Evolutionary conservation across 1,140 invertebrate genomes (phyloP).

Genomic region (Belonocnema kinseyi): DNA sequence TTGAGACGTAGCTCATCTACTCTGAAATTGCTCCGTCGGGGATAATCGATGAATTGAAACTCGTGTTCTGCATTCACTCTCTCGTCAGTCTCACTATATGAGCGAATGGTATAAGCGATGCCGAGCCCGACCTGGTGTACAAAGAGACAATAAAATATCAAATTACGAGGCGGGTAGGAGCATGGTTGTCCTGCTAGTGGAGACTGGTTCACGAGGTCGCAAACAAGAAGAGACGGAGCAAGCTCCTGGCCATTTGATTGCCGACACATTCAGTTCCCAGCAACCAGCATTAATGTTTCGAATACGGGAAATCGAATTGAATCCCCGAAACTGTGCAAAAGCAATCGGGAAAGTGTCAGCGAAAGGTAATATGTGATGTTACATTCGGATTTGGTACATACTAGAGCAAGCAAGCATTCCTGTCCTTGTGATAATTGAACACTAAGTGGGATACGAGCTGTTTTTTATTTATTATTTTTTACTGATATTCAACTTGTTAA

Average conservation of each 20-base stretch:
- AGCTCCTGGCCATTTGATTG: conserved; percentile 43
- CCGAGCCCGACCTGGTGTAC: conserved; percentile 17
- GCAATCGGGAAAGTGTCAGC: conserved; percentile 9
- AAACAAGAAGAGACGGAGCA: conserved; percentile 28
- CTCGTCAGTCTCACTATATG: neutral
- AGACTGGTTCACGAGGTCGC: conserved; percentile 27
- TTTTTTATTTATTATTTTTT: too few species aligned
- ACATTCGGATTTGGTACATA: neutral
- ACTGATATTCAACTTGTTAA: too few species aligned
- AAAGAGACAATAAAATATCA: conserved; percentile 54
- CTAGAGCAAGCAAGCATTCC: neutral
- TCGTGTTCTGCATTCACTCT: conserved; percentile 15
- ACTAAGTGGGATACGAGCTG: too few species aligned
- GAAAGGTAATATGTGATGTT: neutral
- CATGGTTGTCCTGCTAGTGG: conserved; percentile 42
- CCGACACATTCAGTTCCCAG: conserved; percentile 19
- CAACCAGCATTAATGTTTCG: conserved; percentile 3
- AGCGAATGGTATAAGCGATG: conserved; percentile 6
- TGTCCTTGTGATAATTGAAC: too few species aligned
- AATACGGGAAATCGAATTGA: neutral
- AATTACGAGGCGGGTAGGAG: conserved; percentile 44
- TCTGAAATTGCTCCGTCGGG: conserved; percentile 27
- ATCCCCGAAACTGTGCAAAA: neutral
- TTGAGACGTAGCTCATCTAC: conserved; percentile 24
- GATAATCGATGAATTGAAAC: conserved; percentile 30